Base-by-base conservation (phyloP, 2,888 invertebrate species). In the Eutolmus rufibarbis region DNA sequence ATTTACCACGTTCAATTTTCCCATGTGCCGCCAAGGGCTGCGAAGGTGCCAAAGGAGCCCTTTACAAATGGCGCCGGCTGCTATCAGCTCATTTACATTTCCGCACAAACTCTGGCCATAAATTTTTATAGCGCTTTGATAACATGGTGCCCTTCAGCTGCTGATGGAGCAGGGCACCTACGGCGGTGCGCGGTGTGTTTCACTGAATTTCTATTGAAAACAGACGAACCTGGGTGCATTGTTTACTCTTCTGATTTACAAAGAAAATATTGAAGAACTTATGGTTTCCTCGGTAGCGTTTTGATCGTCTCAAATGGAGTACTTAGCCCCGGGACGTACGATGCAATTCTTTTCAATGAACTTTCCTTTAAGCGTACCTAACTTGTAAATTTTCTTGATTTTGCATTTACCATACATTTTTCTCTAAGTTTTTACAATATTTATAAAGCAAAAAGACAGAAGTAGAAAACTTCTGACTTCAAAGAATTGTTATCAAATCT, bases 71-170 rank as follows among this genome's bases (percentile, higher is more conserved):
- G 51, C 14, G 28, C 51, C 14, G 40, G 51, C 28, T 79, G 51
- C 31, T 79, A 79, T 79, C 79, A 79, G 79, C 56, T 23, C 79
- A 56, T 79, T 79, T 46, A 79, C 51, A 56, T 79, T 46, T 79
- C 79, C 79, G 79, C 79, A 79, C 46, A 79, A 79, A 28, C 46
- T 79, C 79, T 51, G 79, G 79, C n/a, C 31, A 79, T 79, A 79
- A 46, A 79, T 79, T 56, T 79, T 79, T 79, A 79, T 79, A 51
- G 66, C 66, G 40, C 51, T 51, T 28, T 23, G 51, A 79, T 79
- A 79, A 51, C 79, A 51, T 28, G 28, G n/a, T 46, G 43, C 23
- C 28, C 79, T 7, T 43, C 79, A 79, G 51, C 51, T 51, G 34
- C 40, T 79, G 23, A 40, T 31, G 51, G 8, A 51, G 7, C 79